These are phyloP conservation scores for Cynodonichthys magdalenae DNA, from an alignment of 2,797 vertebrate genomes.

Conservation along the genomic window DNA sequence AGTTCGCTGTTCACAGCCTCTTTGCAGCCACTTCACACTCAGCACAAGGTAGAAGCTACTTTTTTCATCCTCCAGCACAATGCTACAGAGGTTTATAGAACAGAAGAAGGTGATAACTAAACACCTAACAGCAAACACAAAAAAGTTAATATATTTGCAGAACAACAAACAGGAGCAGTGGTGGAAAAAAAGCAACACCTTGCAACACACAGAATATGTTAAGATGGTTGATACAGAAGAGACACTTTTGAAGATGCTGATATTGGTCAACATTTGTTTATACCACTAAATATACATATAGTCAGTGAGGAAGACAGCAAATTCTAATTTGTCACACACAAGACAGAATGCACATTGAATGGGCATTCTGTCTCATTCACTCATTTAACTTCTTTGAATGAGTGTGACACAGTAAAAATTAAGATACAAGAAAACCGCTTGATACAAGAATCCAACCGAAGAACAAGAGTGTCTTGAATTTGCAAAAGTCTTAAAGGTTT, in stretches of 20 bases:
- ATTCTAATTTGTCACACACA: neutral
- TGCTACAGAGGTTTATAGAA: constrained; percentile 17
- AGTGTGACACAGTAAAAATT: neutral
- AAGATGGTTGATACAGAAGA: too few relatives aligned
- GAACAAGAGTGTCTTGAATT: too few relatives aligned
- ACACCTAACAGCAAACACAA: constrained; percentile 19
- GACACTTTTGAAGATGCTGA: too few relatives aligned
- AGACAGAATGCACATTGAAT: too few relatives aligned
- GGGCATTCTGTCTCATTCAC: too few relatives aligned
- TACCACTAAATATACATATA: neutral
- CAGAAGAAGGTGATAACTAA: constrained; percentile 21
- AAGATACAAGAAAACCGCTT: too few relatives aligned
- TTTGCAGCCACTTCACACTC: constrained; percentile 86
- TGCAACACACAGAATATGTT: too few relatives aligned
- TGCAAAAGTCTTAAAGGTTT: neutral
- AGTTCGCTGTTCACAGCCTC: constrained; percentile 74
- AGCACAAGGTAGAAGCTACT: constrained; percentile 69
- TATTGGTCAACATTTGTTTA: neutral
- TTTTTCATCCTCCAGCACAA: constrained; percentile 40
- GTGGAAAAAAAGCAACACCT: too few relatives aligned
- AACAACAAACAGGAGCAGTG: neutral
- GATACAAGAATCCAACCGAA: too few relatives aligned
- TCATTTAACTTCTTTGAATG: too few relatives aligned
- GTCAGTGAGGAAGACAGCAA: neutral
- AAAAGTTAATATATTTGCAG: constrained; percentile 8